These are phyloP conservation scores for Drosophila siamana DNA, from an alignment of 2,888 invertebrate species.

Conservation along the genomic window DNA sequence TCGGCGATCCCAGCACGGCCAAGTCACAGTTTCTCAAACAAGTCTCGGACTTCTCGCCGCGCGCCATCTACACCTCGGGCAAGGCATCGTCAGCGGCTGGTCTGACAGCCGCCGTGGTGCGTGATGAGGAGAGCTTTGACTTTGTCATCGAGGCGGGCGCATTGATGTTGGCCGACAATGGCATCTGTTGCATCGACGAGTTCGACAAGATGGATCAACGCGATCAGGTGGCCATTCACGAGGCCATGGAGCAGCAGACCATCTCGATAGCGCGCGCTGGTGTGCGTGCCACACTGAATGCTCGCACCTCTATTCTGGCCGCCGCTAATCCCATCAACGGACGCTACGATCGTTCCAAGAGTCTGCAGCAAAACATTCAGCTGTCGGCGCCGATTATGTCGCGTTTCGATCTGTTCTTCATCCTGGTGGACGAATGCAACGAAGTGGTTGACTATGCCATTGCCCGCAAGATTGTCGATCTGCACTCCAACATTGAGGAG, in stretches of 20 bases:
- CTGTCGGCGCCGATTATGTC: constrained; percentile 99
- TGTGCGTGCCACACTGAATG: constrained; percentile 98
- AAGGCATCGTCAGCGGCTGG: constrained; percentile 99
- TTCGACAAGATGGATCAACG: constrained; percentile 99
- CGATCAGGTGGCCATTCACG: constrained; percentile 99
- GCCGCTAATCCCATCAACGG: constrained; percentile 99
- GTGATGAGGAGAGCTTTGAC: constrained; percentile 98
- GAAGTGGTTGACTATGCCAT: constrained; percentile 98
- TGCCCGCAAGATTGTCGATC: constrained; percentile 96
- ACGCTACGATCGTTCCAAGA: constrained; percentile 96
- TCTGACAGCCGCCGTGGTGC: constrained; percentile 98
- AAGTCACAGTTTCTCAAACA: constrained; percentile 98
- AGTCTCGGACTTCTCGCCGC: constrained; percentile 96
- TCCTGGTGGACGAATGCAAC: constrained; percentile 98
- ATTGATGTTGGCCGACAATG: constrained; percentile 99
- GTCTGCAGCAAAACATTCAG: constrained; percentile 96
- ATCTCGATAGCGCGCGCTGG: constrained; percentile 99
- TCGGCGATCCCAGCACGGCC: constrained; percentile 99
- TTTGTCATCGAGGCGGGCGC: constrained; percentile 99
- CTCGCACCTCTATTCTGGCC: constrained; percentile 98
- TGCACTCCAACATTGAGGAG: constrained; percentile 94
- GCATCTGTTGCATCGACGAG: constrained; percentile 99
- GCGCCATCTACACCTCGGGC: constrained; percentile 99
- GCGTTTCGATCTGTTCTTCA: constrained; percentile 99
- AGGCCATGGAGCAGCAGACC: constrained; percentile 99